Evolutionary conservation across 1,140 invertebrate genomes (phyloP).

Genomic region (Branchinecta lynchi): DNA sequence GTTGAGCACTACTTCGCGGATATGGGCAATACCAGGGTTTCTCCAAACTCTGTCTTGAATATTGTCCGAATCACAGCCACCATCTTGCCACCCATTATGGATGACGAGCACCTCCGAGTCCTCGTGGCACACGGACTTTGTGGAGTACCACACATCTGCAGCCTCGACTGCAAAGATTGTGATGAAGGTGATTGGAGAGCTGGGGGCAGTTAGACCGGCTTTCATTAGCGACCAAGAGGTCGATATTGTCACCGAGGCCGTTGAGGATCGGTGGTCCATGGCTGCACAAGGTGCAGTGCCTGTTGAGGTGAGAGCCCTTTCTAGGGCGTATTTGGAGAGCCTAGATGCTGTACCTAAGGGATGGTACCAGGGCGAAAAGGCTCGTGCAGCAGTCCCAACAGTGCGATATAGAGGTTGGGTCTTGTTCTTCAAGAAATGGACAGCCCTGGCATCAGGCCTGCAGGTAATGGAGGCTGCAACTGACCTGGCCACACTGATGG

Average conservation of each 20-base stretch:
- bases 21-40: background rate
- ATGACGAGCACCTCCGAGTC: background rate
- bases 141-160: conserved; percentile 5
- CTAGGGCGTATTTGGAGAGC: background rate
- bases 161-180: background rate
- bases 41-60: background rate
- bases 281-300: background rate
- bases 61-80: background rate
- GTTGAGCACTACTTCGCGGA: background rate
- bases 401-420: background rate
- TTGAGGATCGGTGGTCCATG: background rate
- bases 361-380: background rate
- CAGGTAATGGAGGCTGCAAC: background rate
- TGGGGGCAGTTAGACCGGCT: background rate
- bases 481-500: background rate
- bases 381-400: background rate
- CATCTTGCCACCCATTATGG: background rate
- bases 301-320: background rate
- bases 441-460: background rate
- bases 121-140: background rate
- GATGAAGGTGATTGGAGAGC: background rate
- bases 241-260: background rate
- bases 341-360: background rate
- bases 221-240: background rate
- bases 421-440: conserved; percentile 4